Evolutionary conservation across 2,113 vertebrate genomes (phyloP), one percentile per base, ranked within the genome.

Genomic region (Equus quagga): DNA sequence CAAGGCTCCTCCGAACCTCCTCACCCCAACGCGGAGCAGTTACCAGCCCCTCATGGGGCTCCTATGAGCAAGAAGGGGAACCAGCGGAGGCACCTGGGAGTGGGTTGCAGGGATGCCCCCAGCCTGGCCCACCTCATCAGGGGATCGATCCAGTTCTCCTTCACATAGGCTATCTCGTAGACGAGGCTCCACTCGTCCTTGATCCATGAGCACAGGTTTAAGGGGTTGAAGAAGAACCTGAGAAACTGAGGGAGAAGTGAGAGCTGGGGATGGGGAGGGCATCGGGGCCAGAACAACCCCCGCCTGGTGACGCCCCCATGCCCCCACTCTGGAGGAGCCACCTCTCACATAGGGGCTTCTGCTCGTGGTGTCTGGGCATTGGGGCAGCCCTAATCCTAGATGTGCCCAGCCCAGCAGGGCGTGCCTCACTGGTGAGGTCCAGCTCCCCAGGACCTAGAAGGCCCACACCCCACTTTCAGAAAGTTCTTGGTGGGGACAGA

Each of bases 111-210:
- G 17, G 58, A 18, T 6, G 7, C 9, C 5, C 7, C 3, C 1
- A 0, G 11, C 8, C 18, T 4, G 2, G 78, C 80, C 80, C 76
- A 98, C 95, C 98, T 97, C 41, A 76, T 51, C 94, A 99, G 98
- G 36, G 99, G 99, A 2, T 83, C 94, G 33, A 99, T 99, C 99
- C 99, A 99, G 81, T 98, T 99, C 93, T 99, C 96, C 73, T 98
- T 98, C 85, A 99, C 99, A 6, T 99, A 99, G 31, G 79, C 49
- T 0, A 97, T 97, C 91, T 99, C 99, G 0, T 99, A 99, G 96
- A 99, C 87, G 7, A 95, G 98, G 98, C 99, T 99, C 99, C 99
- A 99, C 97, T 99, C 99, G 0, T 99, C 98, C 98, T 99, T 99
- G 97, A 99, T 99, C 99, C 99, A 99, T 0, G 99, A 99, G 91